Evolutionary conservation across 2,888 invertebrate genomes (phyloP).

Genomic region (Bhutanitis thaidina): DNA sequence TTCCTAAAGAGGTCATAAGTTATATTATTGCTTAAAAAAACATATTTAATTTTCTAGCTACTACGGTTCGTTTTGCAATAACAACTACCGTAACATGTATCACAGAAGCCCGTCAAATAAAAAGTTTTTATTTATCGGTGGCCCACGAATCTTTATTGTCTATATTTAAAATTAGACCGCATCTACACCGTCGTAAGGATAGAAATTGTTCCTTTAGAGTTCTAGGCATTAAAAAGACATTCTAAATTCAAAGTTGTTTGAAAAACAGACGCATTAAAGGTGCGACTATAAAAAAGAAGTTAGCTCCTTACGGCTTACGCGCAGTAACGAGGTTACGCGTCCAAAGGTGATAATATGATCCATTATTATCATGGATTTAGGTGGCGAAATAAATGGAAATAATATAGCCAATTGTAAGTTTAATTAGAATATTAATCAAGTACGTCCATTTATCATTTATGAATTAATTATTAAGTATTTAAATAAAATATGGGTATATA

Average conservation of each 20-base stretch:
- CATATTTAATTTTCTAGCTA: conserved; percentile 8
- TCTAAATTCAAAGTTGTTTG: conserved; percentile 72
- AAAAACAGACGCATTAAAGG: conserved; percentile 71
- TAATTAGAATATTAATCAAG: too few relatives aligned
- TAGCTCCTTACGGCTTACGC: conserved; percentile 65
- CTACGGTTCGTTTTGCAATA: conserved; percentile 29
- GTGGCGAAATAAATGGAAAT: conserved; percentile 23
- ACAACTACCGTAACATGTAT: conserved; percentile 28
- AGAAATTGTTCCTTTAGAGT: conserved; percentile 16
- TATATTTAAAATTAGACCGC: conserved; percentile 34
- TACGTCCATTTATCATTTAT: too few relatives aligned
- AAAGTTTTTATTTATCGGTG: conserved; percentile 70
- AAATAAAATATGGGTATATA: too few relatives aligned
- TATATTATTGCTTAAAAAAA: conserved; percentile 25
- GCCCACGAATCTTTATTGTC: conserved; percentile 42
- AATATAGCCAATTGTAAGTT: conserved; percentile 22
- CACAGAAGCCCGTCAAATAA: conserved; percentile 39
- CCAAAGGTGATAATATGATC: conserved; percentile 42
- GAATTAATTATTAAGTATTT: too few relatives aligned
- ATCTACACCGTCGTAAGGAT: conserved; percentile 26
- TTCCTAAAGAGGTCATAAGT: conserved; percentile 31
- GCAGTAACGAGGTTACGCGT: conserved; percentile 56
- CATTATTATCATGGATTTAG: conserved; percentile 28
- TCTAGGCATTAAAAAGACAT: conserved; percentile 60
- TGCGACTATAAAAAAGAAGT: conserved; percentile 76